phyloP scores from a whole-genome alignment of 2,888 invertebrate species.

The Geotrupes spiniger region DNA sequence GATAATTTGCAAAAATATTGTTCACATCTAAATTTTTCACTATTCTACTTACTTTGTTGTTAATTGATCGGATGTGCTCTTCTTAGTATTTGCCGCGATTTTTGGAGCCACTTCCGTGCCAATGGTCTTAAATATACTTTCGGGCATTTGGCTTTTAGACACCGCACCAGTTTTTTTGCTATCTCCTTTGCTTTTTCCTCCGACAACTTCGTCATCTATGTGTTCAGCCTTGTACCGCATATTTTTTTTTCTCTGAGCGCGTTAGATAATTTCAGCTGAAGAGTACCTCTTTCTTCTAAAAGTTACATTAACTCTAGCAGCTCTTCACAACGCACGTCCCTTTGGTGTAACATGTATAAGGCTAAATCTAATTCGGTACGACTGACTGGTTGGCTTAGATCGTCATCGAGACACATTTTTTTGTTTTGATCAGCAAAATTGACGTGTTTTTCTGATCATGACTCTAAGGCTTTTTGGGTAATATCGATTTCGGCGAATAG shows the following conservation, averaged over 20 bases:
- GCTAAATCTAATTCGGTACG: conserved; percentile 75
- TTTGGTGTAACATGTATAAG: conserved; percentile 80
- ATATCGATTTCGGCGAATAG: conserved; percentile 47
- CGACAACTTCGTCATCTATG: background rate
- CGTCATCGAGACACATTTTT: conserved; percentile 32
- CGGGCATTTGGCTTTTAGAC: conserved; percentile 35
- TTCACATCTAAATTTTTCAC: background rate
- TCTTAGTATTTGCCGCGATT: conserved; percentile 36
- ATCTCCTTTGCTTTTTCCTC: conserved; percentile 8
- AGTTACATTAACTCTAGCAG: conserved; percentile 78
- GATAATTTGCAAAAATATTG: conserved; percentile 58
- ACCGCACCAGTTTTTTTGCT: conserved; percentile 13
- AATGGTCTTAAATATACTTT: conserved; percentile 36
- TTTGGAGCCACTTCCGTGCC: conserved; percentile 36
- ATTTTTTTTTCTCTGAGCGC: conserved; percentile 65
- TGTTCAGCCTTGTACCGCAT: conserved; percentile 43
- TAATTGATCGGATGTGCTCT: conserved; percentile 24
- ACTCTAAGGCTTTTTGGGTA: conserved; percentile 23
- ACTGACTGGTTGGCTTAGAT: conserved; percentile 39
- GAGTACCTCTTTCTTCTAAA: conserved; percentile 79
- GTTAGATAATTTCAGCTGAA: conserved; percentile 79
- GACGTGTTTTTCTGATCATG: conserved; percentile 30
- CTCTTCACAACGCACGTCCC: conserved; percentile 84
- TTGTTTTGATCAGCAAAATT: conserved; percentile 20
- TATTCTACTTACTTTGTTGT: conserved; percentile 22